phyloP scores from a whole-genome alignment of 2,888 invertebrate species.

The Theretra japonica region DNA sequence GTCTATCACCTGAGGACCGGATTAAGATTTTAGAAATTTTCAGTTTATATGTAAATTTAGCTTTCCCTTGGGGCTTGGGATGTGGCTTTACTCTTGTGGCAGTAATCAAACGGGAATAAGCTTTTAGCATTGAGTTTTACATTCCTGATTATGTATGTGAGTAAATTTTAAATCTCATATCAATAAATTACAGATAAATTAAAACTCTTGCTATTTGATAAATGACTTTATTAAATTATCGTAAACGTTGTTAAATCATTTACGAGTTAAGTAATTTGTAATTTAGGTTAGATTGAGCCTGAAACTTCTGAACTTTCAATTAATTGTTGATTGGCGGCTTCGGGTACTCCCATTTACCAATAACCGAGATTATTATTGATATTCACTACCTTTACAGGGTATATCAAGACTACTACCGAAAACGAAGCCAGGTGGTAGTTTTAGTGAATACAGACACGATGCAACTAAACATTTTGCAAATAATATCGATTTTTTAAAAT shows the following conservation, averaged over 20 bases:
- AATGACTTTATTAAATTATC: neutral
- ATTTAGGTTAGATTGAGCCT: neutral
- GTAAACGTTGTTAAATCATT: neutral
- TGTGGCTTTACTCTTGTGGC: conserved; percentile 20
- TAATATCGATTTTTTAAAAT: no score
- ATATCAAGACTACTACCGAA: no score
- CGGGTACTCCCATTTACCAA: neutral
- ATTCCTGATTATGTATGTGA: neutral
- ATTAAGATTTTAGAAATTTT: conserved; percentile 43
- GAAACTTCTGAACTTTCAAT: neutral
- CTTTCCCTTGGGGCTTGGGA: conserved; percentile 34
- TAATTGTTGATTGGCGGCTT: neutral
- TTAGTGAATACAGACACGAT: no score
- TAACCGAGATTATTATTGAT: neutral
- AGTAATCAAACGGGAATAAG: conserved; percentile 11
- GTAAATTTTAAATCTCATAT: neutral
- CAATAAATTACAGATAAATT: neutral
- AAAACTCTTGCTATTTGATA: neutral
- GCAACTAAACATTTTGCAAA: no score
- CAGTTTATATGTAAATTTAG: conserved; percentile 57
- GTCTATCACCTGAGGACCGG: conserved; percentile 13
- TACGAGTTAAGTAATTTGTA: neutral
- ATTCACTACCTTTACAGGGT: no score
- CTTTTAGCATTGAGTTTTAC: conserved; percentile 22
- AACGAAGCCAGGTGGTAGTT: no score